phyloP scores from a whole-genome alignment of 2,888 invertebrate genomes.

The Drosophila affinis region DNA sequence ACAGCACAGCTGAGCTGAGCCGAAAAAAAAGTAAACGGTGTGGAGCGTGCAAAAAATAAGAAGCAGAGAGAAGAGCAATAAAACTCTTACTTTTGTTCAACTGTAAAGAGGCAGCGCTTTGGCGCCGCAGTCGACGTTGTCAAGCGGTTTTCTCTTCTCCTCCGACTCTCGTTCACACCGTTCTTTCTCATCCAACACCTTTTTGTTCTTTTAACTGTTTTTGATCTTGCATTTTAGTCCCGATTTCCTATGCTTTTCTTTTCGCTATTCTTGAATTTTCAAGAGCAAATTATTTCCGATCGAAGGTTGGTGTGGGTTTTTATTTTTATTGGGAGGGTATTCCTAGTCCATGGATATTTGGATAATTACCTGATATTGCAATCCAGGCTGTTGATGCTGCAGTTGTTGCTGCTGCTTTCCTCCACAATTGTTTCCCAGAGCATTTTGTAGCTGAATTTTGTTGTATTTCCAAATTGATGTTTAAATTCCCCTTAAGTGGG shows the following conservation, averaged over 20 bases:
- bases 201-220: slow-evolving; percentile 38
- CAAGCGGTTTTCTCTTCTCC: slow-evolving; percentile 31
- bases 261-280: slow-evolving; percentile 65
- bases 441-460: slow-evolving; percentile 71
- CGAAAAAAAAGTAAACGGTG: slow-evolving; percentile 49
- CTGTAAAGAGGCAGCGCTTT: slow-evolving; percentile 36
- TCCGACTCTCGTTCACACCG: not conserved
- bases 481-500: slow-evolving; percentile 29
- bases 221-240: slow-evolving; percentile 29
- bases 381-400: slow-evolving; percentile 71
- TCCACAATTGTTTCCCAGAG: slow-evolving; percentile 83
- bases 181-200: slow-evolving; percentile 1
- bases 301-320: slow-evolving; percentile 4
- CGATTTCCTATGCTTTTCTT: slow-evolving; percentile 21
- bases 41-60: slow-evolving; percentile 60
- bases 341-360: slow-evolving; percentile 26
- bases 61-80: slow-evolving; percentile 46
- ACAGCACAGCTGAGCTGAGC: slow-evolving; percentile 65
- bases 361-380: slow-evolving; percentile 83
- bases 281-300: slow-evolving; percentile 40
- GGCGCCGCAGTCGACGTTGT: not conserved
- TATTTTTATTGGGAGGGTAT: slow-evolving; percentile 33
- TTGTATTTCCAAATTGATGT: slow-evolving; percentile 16
- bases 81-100: slow-evolving; percentile 74
- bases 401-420: slow-evolving; percentile 74